Evolutionary conservation across 1,140 invertebrate species (phyloP).

Genomic region (Nautilus pompilius): DNA sequence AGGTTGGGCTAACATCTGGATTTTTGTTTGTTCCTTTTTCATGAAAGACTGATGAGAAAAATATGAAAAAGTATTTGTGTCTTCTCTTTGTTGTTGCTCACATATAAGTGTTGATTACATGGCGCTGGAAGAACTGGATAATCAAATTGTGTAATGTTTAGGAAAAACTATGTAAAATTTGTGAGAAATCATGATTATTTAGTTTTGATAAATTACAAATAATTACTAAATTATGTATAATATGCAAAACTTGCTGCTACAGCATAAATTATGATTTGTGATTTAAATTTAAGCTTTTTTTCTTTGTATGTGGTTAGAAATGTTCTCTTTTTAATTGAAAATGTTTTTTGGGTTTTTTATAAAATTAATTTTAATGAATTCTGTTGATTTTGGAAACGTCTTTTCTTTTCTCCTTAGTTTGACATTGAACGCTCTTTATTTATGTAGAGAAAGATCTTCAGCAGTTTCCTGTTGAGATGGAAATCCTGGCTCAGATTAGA

Average conservation of each 20-base stretch:
- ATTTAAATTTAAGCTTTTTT: neutral
- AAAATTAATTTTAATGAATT: neutral
- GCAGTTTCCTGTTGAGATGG: constrained; percentile 71
- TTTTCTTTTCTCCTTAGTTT: neutral
- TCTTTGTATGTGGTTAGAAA: neutral
- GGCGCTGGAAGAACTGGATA: no score
- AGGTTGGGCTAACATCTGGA: constrained; percentile 62
- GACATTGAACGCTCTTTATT: no score
- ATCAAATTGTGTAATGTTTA: no score
- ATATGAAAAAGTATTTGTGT: neutral
- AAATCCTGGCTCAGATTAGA: constrained; percentile 65
- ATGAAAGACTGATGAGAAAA: neutral
- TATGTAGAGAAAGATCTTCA: constrained; percentile 75
- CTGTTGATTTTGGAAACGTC: neutral
- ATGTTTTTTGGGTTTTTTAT: neutral
- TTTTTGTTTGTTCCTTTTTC: neutral
- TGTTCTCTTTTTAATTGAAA: neutral
- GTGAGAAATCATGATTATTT: no score
- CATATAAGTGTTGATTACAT: no score
- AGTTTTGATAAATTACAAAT: no score
- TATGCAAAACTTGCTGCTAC: no score
- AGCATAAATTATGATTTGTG: no score
- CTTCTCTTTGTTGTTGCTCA: neutral
- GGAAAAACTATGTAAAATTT: no score
- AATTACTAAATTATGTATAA: no score